Evolutionary conservation across 2,113 vertebrate genomes (phyloP).

Genomic region (Ictalurus furcatus): DNA sequence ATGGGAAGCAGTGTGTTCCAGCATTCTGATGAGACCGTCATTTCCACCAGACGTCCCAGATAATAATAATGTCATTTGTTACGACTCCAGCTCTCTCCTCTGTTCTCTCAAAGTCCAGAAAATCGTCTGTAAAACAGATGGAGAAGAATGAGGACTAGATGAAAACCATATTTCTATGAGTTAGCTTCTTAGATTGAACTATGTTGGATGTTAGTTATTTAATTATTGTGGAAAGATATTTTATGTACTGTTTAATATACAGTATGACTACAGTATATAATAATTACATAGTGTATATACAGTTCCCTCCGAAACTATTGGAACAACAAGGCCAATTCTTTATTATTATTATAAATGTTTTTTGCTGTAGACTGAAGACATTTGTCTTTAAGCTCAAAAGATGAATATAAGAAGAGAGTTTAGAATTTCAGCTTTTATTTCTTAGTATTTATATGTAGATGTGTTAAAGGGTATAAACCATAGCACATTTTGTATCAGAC

Average conservation of each 20-base stretch:
- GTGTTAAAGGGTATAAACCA: too few species aligned
- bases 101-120: slow-evolving; percentile 10
- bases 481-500: too few species aligned
- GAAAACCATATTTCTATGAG: background rate
- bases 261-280: background rate
- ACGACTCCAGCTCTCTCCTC: background rate
- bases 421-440: too few species aligned
- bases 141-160: slow-evolving; percentile 6
- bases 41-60: slow-evolving; percentile 69
- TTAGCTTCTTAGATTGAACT: background rate
- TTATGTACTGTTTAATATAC: background rate
- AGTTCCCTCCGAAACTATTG: too few species aligned
- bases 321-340: too few species aligned
- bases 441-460: too few species aligned
- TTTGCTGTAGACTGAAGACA: too few species aligned
- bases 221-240: background rate
- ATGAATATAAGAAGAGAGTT: too few species aligned
- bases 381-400: too few species aligned
- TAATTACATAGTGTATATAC: background rate
- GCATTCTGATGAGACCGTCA: slow-evolving; percentile 71
- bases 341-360: too few species aligned
- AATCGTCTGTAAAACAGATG: slow-evolving; percentile 22
- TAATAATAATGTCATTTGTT: slow-evolving; percentile 81
- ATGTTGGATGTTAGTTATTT: background rate
- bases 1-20: slow-evolving; percentile 69